A percentile compares a stretch with the other conserved stretches of the same genome.
These are phyloP conservation scores for Spilosoma lubricipeda DNA, from an alignment of 2,888 invertebrate genomes.

Conservation along the genomic window DNA sequence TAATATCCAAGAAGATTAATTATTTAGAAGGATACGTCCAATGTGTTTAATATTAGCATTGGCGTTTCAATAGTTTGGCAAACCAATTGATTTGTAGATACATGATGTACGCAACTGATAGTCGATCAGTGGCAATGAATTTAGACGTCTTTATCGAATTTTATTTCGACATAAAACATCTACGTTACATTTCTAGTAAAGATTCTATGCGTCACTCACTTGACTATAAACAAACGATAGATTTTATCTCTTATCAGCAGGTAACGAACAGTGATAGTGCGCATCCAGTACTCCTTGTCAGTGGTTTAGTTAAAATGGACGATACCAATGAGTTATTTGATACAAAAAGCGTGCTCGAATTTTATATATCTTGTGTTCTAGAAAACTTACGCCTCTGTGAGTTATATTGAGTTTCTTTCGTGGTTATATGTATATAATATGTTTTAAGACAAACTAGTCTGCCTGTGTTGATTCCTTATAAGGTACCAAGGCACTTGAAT, in stretches of 20 bases:
- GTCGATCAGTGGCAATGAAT: too few relatives aligned
- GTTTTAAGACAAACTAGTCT: neutral
- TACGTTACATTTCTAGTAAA: neutral
- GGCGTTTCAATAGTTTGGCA: too few relatives aligned
- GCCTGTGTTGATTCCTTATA: neutral
- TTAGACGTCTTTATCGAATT: neutral
- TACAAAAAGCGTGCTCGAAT: conserved; percentile 67
- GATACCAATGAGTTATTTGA: conserved; percentile 61
- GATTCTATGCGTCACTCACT: neutral
- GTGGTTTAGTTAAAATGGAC: conserved; percentile 58
- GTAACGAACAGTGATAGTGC: conserved; percentile 53
- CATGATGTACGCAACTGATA: too few relatives aligned
- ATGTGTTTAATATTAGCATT: too few relatives aligned
- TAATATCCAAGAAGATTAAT: too few relatives aligned
- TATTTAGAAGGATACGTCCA: too few relatives aligned
- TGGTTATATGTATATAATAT: neutral
- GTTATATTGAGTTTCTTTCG: conserved; percentile 39
- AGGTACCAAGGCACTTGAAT: conserved; percentile 1
- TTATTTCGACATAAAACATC: neutral
- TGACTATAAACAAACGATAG: conserved; percentile 27
- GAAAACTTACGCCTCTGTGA: conserved; percentile 68
- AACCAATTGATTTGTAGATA: too few relatives aligned
- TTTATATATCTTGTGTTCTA: conserved; percentile 67
- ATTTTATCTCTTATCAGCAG: conserved; percentile 64
- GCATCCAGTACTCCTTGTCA: conserved; percentile 34